These are phyloP conservation scores for Lissonota sp. DNA, from an alignment of 2,888 invertebrate species.

Conservation along the genomic window DNA sequence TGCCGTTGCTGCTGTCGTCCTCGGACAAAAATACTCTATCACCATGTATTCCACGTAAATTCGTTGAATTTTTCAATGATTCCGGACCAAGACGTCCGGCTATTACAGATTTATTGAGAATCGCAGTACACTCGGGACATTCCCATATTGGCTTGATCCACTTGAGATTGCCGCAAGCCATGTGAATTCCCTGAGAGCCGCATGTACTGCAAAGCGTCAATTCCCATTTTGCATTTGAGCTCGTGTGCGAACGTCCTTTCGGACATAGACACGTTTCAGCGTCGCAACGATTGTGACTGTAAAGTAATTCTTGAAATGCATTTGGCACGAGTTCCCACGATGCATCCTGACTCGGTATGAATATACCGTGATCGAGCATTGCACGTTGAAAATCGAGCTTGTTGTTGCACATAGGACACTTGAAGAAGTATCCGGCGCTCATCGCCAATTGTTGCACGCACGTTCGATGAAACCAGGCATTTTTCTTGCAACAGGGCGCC, in stretches of 20 bases:
- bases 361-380: constrained; percentile 89
- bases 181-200: constrained; percentile 86
- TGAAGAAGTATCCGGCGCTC: constrained; percentile 92
- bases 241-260: constrained; percentile 85
- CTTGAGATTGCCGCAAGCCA: constrained; percentile 83
- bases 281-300: constrained; percentile 87
- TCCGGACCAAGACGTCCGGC: constrained; percentile 7
- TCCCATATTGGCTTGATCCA: constrained; percentile 82
- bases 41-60: not conserved
- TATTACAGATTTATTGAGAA: constrained; percentile 66
- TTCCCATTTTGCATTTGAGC: constrained; percentile 84
- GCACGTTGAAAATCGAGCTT: constrained; percentile 87
- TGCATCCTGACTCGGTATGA: constrained; percentile 93
- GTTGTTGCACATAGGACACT: constrained; percentile 93
- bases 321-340: constrained; percentile 92
- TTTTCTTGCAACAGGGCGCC: constrained; percentile 91
- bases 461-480: constrained; percentile 90
- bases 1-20: constrained; percentile 55
- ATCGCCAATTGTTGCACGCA: constrained; percentile 91
- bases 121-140: constrained; percentile 83
- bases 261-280: constrained; percentile 87
- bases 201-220: constrained; percentile 85
- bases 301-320: constrained; percentile 90
- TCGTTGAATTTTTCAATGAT: constrained; percentile 38
- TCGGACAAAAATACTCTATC: constrained; percentile 13